Percentiles rank a stretch among this genome's conserved stretches.
Conservation (phyloP, 92 coral and sea anemone genomes). For the Phenganax marumi region DNA sequence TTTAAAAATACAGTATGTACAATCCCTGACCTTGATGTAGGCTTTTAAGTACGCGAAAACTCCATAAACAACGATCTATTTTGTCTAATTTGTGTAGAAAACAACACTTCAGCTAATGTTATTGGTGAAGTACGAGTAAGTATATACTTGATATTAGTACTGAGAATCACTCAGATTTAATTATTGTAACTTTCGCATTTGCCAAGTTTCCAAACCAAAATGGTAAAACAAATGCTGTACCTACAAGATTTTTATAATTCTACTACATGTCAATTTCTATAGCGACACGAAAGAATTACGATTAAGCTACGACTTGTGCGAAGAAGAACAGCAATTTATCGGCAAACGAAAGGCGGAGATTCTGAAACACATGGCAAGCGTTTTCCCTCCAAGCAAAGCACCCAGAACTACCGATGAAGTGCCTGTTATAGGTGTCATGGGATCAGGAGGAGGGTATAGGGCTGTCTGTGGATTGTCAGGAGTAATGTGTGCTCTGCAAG, state of each 20-base stretch:
- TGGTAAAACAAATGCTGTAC: background rate
- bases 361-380: conserved; percentile 57
- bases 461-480: conserved; percentile 64
- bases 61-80: background rate
- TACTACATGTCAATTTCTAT: background rate
- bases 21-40: too few species aligned
- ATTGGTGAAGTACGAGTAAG: conserved; percentile 26
- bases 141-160: background rate
- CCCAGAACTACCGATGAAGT: conserved; percentile 68
- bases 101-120: conserved; percentile 3
- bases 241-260: background rate
- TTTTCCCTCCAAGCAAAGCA: conserved; percentile 56
- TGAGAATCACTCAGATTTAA: background rate
- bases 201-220: background rate
- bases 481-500: conserved; percentile 54
- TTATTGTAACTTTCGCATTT: background rate
- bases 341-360: conserved; percentile 58
- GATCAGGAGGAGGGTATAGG: conserved; percentile 68
- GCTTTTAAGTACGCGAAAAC: background rate
- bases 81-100: background rate
- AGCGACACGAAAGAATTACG: conserved; percentile 58
- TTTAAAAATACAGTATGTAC: too few species aligned
- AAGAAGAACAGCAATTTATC: conserved; percentile 64
- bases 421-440: conserved; percentile 61
- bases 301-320: conserved; percentile 61